Evolutionary conservation across 1,140 invertebrate species (phyloP), one percentile per base, ranked within the genome.

Genomic region (Arion vulgaris): DNA sequence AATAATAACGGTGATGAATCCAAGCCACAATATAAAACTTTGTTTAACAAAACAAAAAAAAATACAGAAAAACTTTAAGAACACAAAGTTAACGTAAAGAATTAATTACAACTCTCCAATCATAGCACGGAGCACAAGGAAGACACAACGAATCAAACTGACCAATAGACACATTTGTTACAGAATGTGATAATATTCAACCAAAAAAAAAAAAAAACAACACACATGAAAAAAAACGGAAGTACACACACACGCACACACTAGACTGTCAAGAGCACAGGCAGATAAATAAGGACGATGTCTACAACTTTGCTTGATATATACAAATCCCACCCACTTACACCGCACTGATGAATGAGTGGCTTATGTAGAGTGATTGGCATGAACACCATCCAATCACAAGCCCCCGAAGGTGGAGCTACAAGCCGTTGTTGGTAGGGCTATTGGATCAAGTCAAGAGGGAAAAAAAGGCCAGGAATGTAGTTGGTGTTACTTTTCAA

Each of bases 201-300:
- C 49, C 39, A 62, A 78, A 39, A 66, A 62, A 78, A 36, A 62
- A 39, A 39, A n/a, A 78, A n/a, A n/a, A n/a, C n/a, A n/a, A n/a
- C n/a, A n/a, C n/a, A n/a, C n/a, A n/a, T n/a, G n/a, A n/a, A n/a
- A n/a, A n/a, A n/a, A n/a, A n/a, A n/a, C n/a, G n/a, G n/a, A n/a
- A n/a, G n/a, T n/a, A n/a, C 2, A 77, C 17, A 62, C 5, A 53
- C 34, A 78, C 39, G 66, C 32, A 66, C 38, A 66, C 36, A 78
- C 76, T 78, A 78, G 53, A 66, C 62, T 78, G 34, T 77, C 75
- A 77, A 77, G 75, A 77, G 75, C 75, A 77, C 76, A 78, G 53
- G 57, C 76, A 78, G 62, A 66, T 66, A 78, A 78, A 75, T 75
- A 75, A 62, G 76, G 34, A 66, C 76, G 66, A 66, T 78, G 76